These are phyloP conservation scores for Pteromalus puparum DNA, from an alignment of 1,140 invertebrate genomes.

Conservation along the genomic window DNA sequence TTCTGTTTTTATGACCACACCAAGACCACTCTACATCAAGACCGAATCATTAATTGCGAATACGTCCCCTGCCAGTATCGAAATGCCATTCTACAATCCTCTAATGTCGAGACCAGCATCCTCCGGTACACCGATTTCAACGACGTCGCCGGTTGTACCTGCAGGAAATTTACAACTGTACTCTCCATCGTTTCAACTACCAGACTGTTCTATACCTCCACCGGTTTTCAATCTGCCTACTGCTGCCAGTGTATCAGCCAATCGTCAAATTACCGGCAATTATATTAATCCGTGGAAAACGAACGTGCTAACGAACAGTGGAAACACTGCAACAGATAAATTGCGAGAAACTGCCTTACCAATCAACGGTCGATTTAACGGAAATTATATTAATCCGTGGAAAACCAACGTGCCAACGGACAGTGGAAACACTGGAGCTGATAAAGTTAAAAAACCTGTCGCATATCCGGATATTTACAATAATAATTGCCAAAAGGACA, in stretches of 20 bases:
- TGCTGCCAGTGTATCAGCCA: not conserved
- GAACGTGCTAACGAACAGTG: too few species aligned
- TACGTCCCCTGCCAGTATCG: not conserved
- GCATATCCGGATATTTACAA: not conserved
- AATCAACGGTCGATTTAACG: too few species aligned
- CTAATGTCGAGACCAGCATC: not conserved
- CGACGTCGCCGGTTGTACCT: not conserved
- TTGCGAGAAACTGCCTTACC: too few species aligned
- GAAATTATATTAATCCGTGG: too few species aligned
- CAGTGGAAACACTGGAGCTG: too few species aligned
- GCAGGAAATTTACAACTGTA: not conserved
- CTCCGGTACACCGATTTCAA: not conserved
- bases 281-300: too few species aligned
- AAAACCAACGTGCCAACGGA: too few species aligned
- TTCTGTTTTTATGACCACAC: not conserved
- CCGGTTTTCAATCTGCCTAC: not conserved
- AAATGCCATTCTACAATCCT: not conserved
- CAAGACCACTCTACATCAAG: not conserved
- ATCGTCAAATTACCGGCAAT: too few species aligned
- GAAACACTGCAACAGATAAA: too few species aligned
- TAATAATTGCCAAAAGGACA: not conserved
- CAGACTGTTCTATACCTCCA: not conserved
- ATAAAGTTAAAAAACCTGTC: too few species aligned
- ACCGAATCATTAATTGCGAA: not conserved
- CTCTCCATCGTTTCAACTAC: not conserved